A percentile compares a stretch with the other conserved stretches of the same genome.
Evolutionary conservation across 2,113 vertebrate genomes (phyloP).

Genomic region (Tautogolabrus adspersus): DNA sequence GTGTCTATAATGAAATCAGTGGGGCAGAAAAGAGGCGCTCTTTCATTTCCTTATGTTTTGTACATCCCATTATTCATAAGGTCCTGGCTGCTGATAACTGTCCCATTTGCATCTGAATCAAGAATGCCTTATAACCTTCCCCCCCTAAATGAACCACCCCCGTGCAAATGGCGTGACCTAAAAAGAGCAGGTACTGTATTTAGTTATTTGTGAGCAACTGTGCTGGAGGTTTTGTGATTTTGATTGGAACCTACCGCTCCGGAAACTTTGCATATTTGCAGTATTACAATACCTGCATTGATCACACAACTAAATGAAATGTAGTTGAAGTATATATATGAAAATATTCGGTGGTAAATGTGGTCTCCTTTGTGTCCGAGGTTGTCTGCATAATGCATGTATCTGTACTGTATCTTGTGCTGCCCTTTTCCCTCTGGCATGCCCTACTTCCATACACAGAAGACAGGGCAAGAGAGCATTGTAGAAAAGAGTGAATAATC

Average conservation of each 20-base stretch:
- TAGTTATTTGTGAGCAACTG: slow-evolving; percentile 58
- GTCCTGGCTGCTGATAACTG: slow-evolving; percentile 81
- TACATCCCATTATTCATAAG: slow-evolving; percentile 83
- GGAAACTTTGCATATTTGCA: no score
- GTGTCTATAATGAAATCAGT: slow-evolving; percentile 87
- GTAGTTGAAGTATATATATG: neutral
- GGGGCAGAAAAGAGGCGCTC: slow-evolving; percentile 84
- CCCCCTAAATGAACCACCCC: slow-evolving; percentile 45
- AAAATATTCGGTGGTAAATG: slow-evolving; percentile 10
- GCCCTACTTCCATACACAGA: slow-evolving; percentile 66
- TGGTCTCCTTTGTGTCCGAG: slow-evolving; percentile 2
- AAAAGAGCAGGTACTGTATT: slow-evolving; percentile 74
- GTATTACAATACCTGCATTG: no score
- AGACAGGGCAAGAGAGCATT: slow-evolving; percentile 49
- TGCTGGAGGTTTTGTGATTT: slow-evolving; percentile 48
- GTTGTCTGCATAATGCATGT: slow-evolving; percentile 24
- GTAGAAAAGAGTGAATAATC: slow-evolving; percentile 52
- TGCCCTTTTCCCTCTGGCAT: slow-evolving; percentile 48
- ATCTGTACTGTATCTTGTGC: neutral
- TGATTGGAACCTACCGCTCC: neutral
- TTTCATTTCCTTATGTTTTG: slow-evolving; percentile 86
- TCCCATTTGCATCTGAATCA: slow-evolving; percentile 85
- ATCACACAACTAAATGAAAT: no score
- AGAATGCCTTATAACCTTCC: slow-evolving; percentile 75
- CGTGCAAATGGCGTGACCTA: slow-evolving; percentile 83